Evolutionary conservation across 2,888 invertebrate genomes (phyloP), one percentile per base, ranked within the genome.

Genomic region (Troides oblongomaculatus): DNA sequence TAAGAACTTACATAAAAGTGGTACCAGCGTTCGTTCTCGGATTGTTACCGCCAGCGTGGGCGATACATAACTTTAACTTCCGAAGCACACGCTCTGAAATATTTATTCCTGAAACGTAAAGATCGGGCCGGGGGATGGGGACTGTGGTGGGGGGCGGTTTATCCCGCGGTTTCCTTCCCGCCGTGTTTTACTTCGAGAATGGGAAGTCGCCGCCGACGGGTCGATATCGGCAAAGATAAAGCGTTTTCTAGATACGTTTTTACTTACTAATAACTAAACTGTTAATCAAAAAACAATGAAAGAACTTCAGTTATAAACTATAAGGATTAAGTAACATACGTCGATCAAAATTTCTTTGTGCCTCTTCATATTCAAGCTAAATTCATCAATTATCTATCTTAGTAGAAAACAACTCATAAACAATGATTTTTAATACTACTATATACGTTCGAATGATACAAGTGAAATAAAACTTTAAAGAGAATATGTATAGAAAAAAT

Each of bases 81-180:
- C 90, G 86, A 89, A 92, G 92, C 92, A 92, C 91, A 92, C 90
- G 91, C 90, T 92, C 92, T 92, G 92, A 92, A 92, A 92, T 92
- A 92, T 92, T 92, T 92, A 92, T 92, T 92, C 92, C 90, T 91
- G 91, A 92, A 92, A 91, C 91, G 92, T 92, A 92, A 92, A 92
- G 92, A 92, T 90, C 90, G 90, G 89, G 88, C 78, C 84, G 84
- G 81, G 84, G 81, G 68, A 64, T 62, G 68, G 75, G 60, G 69
- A 74, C 71, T 77, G 76, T 72, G 81, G 81, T 71, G 73, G 81
- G 76, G 84, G 86, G 85, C 74, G 89, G 91, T 89, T 90, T 91
- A 91, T 90, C 91, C 91, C 92, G 92, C 91, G 92, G 92, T 92
- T 92, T 91, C 91, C 91, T 90, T 88, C 89, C 92, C 91, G 86